These are phyloP conservation scores for Fundulus diaphanus DNA, from an alignment of 2,797 vertebrate species.

Conservation along the genomic window DNA sequence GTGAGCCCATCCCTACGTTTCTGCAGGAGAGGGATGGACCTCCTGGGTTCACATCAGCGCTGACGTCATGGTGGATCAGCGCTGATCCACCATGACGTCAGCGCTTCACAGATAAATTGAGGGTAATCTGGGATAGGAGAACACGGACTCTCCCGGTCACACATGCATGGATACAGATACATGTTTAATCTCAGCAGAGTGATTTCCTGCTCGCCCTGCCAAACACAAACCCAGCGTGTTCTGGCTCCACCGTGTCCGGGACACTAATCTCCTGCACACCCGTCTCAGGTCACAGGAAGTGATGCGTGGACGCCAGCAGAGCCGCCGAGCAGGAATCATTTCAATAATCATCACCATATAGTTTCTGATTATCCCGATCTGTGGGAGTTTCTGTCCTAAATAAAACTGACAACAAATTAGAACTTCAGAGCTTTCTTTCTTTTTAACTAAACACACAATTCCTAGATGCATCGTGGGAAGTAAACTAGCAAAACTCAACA, in stretches of 20 bases:
- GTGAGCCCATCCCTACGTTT: conserved; percentile 20
- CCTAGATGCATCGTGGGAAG: too few species aligned
- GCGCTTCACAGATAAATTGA: conserved; percentile 63
- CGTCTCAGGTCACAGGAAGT: conserved; percentile 62
- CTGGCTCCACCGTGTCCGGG: too few species aligned
- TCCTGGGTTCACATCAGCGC: conserved; percentile 35
- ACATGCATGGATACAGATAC: conserved; percentile 46
- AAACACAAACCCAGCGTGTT: too few species aligned
- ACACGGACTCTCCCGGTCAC: conserved; percentile 36
- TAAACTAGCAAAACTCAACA: too few species aligned
- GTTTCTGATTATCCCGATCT: too few species aligned
- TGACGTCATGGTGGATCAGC: conserved; percentile 60
- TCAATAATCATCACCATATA: too few species aligned
- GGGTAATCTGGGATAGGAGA: conserved; percentile 73
- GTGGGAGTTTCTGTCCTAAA: too few species aligned
- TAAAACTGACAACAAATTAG: too few species aligned
- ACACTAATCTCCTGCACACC: conserved; percentile 57
- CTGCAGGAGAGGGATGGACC: conserved; percentile 57
- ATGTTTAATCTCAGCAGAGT: conserved; percentile 49
- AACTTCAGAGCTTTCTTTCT: too few species aligned
- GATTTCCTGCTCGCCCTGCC: conserved; percentile 4
- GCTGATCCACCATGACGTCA: too few species aligned
- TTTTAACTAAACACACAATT: too few species aligned
- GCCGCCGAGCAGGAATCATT: too few species aligned
- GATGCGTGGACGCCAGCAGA: conserved; percentile 59